Conservation (phyloP, 92 coral and sea anemone species). For the Blastomussa wellsi region DNA sequence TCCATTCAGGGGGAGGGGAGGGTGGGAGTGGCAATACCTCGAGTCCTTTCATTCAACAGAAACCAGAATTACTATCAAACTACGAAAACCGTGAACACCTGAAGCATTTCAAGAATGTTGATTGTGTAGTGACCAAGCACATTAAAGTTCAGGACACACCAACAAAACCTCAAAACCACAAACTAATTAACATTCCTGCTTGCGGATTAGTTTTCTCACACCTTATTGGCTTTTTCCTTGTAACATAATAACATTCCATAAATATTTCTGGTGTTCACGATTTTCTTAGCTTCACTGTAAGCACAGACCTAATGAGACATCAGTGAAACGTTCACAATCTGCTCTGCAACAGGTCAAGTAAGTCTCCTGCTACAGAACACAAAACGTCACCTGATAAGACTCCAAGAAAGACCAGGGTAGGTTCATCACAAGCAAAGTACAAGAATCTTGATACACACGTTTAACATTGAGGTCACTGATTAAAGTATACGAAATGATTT, state of each 20-base stretch:
- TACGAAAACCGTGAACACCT: no score
- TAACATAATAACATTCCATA: no score
- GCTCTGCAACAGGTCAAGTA: neutral
- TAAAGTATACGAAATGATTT: no score
- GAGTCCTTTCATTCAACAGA: neutral
- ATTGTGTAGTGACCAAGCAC: no score
- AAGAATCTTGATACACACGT: neutral
- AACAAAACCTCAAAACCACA: no score
- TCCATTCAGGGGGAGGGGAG: neutral
- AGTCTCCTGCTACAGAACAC: conserved; percentile 66
- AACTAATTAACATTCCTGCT: no score
- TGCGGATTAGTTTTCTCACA: no score
- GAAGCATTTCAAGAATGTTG: no score
- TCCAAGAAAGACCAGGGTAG: conserved; percentile 38
- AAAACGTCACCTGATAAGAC: conserved; percentile 65
- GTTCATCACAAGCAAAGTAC: neutral
- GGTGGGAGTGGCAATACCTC: neutral
- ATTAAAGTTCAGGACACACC: no score
- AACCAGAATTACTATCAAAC: neutral
- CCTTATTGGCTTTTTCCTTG: no score
- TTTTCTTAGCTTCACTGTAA: no score
- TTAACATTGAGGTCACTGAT: neutral
- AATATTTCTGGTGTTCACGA: no score
- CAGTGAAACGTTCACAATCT: neutral
- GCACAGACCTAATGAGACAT: neutral